Evolutionary conservation across 2,888 invertebrate species (phyloP).

Genomic region (Abscondita cerata): DNA sequence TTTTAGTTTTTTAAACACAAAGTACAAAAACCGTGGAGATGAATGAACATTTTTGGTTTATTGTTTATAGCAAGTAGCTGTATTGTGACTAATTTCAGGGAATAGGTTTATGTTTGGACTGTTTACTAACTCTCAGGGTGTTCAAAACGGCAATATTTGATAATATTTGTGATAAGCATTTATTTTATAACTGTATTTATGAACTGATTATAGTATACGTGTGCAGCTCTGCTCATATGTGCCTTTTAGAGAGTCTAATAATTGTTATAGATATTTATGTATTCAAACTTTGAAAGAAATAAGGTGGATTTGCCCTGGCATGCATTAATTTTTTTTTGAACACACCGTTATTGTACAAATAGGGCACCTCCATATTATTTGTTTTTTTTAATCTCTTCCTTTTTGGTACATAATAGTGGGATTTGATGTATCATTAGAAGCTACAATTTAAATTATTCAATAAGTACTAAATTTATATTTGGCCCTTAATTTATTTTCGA

Average conservation of each 20-base stretch:
- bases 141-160: conserved; percentile 36
- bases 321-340: background rate
- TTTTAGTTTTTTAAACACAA: background rate
- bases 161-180: conserved; percentile 32
- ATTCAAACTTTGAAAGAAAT: conserved; percentile 7
- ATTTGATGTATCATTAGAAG: conserved; percentile 2
- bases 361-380: conserved; percentile 9
- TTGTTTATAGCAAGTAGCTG: conserved; percentile 3
- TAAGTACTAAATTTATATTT: conserved; percentile 30
- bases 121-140: conserved; percentile 39
- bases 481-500: conserved; percentile 26
- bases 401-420: background rate
- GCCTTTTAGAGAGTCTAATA: conserved; percentile 47
- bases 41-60: background rate
- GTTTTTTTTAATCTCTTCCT: background rate
- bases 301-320: conserved; percentile 7
- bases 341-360: background rate
- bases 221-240: conserved; percentile 57
- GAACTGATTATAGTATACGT: conserved; percentile 46
- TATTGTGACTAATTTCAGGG: conserved; percentile 25
- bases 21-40: background rate
- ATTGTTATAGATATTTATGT: conserved; percentile 15
- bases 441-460: conserved; percentile 11
- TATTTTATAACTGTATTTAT: conserved; percentile 33
- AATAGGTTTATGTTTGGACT: conserved; percentile 21